A percentile compares a stretch with the other conserved stretches of the same genome.
These are phyloP conservation scores for Galerucella calmariensis DNA, from an alignment of 2,888 invertebrate genomes.

Conservation along the genomic window DNA sequence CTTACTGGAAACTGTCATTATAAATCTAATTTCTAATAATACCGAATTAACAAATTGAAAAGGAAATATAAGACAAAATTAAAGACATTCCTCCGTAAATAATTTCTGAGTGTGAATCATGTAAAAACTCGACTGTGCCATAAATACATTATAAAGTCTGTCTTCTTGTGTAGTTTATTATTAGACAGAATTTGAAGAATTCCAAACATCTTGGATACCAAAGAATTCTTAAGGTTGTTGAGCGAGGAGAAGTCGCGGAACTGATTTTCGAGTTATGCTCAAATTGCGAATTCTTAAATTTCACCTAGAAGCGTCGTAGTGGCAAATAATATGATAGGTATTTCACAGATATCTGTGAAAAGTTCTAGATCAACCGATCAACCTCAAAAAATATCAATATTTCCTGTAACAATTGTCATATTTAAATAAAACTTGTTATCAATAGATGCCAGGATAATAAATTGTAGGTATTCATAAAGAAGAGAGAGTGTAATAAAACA, in stretches of 20 bases:
- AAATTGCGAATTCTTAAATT: too few relatives aligned
- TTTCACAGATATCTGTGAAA: too few relatives aligned
- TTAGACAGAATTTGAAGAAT: slow-evolving; percentile 2
- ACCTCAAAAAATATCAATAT: too few relatives aligned
- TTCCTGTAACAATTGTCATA: too few relatives aligned
- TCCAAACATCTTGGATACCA: neutral
- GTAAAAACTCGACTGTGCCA: neutral
- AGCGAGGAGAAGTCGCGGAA: neutral
- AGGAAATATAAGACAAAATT: neutral
- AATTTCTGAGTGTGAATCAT: neutral
- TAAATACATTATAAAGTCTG: slow-evolving; percentile 4
- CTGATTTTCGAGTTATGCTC: neutral
- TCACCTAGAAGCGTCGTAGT: too few relatives aligned
- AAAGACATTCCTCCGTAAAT: neutral
- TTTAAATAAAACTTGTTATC: too few relatives aligned
- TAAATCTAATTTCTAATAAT: neutral
- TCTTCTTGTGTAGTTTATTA: slow-evolving; percentile 16
- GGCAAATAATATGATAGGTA: too few relatives aligned
- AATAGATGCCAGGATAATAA: too few relatives aligned
- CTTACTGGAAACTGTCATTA: too few relatives aligned
- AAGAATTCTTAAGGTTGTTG: neutral
- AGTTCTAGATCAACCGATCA: too few relatives aligned
- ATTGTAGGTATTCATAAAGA: too few relatives aligned
- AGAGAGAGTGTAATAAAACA: too few relatives aligned
- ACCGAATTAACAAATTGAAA: neutral